These are phyloP conservation scores for Eumerus sabulonum DNA, from an alignment of 2,888 invertebrate genomes.

Conservation along the genomic window DNA sequence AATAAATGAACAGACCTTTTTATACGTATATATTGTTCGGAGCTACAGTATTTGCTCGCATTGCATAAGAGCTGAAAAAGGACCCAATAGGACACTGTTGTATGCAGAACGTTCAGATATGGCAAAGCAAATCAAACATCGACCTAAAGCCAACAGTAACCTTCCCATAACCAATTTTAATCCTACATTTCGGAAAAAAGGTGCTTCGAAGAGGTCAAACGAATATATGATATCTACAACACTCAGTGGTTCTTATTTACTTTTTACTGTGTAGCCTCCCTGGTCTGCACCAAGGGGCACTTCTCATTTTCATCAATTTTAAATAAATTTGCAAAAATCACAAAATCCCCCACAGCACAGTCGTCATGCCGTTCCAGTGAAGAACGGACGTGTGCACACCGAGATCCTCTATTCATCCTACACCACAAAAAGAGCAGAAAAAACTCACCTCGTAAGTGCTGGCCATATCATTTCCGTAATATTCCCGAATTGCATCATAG, in stretches of 20 bases:
- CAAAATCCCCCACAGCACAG: conserved; percentile 47
- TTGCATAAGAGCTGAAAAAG: no score
- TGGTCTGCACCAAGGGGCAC: conserved; percentile 30
- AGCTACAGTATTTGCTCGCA: no score
- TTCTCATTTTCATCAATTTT: conserved; percentile 56
- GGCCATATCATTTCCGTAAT: conserved; percentile 76
- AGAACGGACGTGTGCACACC: no score
- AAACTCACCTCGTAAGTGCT: conserved; percentile 77
- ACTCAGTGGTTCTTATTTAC: not conserved
- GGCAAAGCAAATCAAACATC: no score
- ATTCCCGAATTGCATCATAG: conserved; percentile 76
- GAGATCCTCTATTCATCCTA: no score
- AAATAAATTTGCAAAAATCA: conserved; percentile 64
- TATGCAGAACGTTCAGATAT: no score
- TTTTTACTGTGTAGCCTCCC: not conserved
- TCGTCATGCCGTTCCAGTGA: conserved; percentile 3
- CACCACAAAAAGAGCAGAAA: conserved; percentile 25
- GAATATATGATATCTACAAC: conserved; percentile 50
- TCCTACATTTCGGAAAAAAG: conserved; percentile 25
- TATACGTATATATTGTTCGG: no score
- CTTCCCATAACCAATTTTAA: no score
- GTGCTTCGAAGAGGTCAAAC: conserved; percentile 21
- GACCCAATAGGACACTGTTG: no score
- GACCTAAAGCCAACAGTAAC: no score
- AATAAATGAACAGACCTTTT: no score